Percentiles rank a stretch among this genome's conserved stretches.
These are phyloP conservation scores for Bicyclus anynana DNA, from an alignment of 1,140 invertebrate species.

Conservation along the genomic window DNA sequence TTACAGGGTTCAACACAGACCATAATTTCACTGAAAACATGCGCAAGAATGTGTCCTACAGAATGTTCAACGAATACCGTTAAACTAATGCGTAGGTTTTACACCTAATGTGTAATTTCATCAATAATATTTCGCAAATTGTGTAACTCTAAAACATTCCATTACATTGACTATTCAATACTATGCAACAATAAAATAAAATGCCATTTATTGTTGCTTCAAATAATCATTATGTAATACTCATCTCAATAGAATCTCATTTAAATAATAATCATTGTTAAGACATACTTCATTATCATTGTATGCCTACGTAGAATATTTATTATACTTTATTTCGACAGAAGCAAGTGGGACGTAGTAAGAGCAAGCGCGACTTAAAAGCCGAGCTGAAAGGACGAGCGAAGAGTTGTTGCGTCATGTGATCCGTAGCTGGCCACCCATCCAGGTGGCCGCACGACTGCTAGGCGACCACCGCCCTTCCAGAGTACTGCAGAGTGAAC, in stretches of 20 bases:
- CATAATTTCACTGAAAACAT: too few relatives aligned
- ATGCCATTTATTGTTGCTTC: too few relatives aligned
- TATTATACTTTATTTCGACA: constrained; percentile 26
- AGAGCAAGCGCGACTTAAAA: constrained; percentile 78
- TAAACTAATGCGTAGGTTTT: too few relatives aligned
- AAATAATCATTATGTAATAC: neutral
- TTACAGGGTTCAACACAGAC: too few relatives aligned
- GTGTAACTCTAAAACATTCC: too few relatives aligned
- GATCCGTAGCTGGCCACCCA: constrained; percentile 76
- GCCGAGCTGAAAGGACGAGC: constrained; percentile 77
- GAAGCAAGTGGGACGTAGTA: constrained; percentile 74
- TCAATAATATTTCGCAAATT: too few relatives aligned
- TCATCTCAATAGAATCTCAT: neutral
- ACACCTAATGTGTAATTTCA: too few relatives aligned
- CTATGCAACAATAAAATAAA: too few relatives aligned
- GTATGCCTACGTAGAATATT: neutral
- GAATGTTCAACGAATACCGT: too few relatives aligned
- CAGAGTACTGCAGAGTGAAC: constrained; percentile 3
- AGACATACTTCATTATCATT: neutral
- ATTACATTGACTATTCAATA: too few relatives aligned
- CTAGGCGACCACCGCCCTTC: constrained; percentile 7
- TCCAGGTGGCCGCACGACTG: constrained; percentile 57
- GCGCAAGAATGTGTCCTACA: too few relatives aligned
- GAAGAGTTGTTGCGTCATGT: constrained; percentile 79
- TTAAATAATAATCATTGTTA: neutral